phyloP scores from a whole-genome alignment of 2,113 vertebrate genomes.

The Gobius niger region DNA sequence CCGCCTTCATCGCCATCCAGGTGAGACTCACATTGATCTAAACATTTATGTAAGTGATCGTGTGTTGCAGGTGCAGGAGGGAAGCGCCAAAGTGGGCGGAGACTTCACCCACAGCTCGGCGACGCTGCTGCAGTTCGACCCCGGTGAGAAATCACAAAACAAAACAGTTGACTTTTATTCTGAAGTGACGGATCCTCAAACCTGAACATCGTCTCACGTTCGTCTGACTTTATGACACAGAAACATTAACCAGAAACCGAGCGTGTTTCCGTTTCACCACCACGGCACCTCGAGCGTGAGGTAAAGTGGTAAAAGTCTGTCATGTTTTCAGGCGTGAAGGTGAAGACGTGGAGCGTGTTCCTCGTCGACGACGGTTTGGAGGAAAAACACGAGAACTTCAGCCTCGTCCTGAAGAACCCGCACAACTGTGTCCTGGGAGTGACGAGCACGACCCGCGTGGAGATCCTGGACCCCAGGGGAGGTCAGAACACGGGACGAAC shows the following conservation, averaged over 20 bases:
- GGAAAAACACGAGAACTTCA: conserved; percentile 79
- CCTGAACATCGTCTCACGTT: no score
- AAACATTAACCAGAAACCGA: no score
- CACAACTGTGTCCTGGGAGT: conserved; percentile 73
- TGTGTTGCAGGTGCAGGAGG: conserved; percentile 69
- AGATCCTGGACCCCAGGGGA: conserved; percentile 73
- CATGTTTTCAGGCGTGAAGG: conserved; percentile 72
- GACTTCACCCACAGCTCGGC: conserved; percentile 75
- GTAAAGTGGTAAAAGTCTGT: background rate
- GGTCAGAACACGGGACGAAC: conserved; percentile 38
- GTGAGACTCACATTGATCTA: no score
- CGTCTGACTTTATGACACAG: no score
- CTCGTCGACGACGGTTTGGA: conserved; percentile 77
- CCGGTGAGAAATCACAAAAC: conserved; percentile 69
- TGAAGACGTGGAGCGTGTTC: conserved; percentile 77
- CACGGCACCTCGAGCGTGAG: no score
- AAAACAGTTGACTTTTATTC: no score
- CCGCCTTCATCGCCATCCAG: no score
- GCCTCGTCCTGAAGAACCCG: conserved; percentile 63
- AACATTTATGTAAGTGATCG: no score
- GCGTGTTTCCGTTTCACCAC: no score
- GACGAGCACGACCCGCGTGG: conserved; percentile 65
- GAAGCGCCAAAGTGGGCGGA: conserved; percentile 65
- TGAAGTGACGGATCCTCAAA: no score
- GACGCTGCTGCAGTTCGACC: conserved; percentile 76